These are phyloP conservation scores for Theretra japonica DNA, from an alignment of 2,888 invertebrate genomes.

Conservation along the genomic window DNA sequence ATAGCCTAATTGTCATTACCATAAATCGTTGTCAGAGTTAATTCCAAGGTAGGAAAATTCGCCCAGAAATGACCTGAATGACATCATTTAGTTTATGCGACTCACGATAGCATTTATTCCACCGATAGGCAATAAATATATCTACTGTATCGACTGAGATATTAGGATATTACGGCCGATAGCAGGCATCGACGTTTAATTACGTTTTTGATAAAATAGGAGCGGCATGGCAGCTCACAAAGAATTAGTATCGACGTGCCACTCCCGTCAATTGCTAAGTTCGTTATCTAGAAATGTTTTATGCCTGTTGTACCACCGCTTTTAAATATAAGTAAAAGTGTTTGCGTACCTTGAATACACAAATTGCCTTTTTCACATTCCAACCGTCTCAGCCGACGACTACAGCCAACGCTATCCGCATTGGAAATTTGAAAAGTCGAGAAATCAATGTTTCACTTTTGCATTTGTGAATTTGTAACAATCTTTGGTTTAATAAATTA, in stretches of 20 bases:
- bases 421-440: conserved; percentile 3
- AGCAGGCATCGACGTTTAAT: background rate
- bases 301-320: background rate
- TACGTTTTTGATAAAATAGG: conserved; percentile 18
- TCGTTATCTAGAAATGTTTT: background rate
- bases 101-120: background rate
- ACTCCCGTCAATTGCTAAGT: conserved; percentile 14
- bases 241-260: conserved; percentile 7
- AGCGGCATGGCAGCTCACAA: conserved; percentile 17
- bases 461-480: background rate
- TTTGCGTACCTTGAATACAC: background rate
- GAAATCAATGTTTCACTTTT: background rate
- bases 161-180: background rate
- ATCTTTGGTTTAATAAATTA: background rate
- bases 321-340: background rate
- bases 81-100: too few relatives aligned
- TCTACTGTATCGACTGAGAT: background rate
- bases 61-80: too few relatives aligned
- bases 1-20: too few relatives aligned
- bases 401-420: background rate
- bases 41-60: too few relatives aligned
- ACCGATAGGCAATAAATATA: background rate
- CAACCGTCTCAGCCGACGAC: background rate
- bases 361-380: conserved; percentile 7
- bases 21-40: too few relatives aligned